A percentile compares a stretch with the other conserved stretches of the same genome.
Conservation (phyloP, 2,888 invertebrate genomes). For the Microctonus brassicae region DNA sequence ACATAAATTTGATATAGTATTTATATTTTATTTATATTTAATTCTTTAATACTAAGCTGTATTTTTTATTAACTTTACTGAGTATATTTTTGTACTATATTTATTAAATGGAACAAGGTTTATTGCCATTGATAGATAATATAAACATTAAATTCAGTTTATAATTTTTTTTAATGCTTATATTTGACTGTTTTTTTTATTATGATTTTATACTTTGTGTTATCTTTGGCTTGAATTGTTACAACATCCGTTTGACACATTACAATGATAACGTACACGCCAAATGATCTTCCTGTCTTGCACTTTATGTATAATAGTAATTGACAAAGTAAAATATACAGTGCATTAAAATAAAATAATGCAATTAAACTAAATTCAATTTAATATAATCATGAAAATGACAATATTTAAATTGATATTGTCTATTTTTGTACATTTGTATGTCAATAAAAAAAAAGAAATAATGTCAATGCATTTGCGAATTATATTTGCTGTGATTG, state of each 20-base stretch:
- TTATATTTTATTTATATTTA: background rate
- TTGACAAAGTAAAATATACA: background rate
- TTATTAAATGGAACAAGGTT: background rate
- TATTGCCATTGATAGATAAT: background rate
- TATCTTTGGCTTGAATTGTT: slow-evolving; percentile 4
- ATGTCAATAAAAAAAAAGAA: background rate
- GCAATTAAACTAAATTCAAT: background rate
- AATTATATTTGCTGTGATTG: background rate
- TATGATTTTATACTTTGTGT: background rate
- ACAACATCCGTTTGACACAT: slow-evolving; percentile 25
- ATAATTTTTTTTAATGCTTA: background rate
- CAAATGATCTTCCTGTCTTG: slow-evolving; percentile 17
- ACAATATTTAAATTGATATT: background rate
- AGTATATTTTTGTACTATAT: background rate
- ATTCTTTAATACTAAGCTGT: background rate
- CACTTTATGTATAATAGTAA: slow-evolving; percentile 8
- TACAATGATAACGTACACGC: slow-evolving; percentile 19
- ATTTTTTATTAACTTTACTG: background rate
- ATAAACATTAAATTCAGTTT: background rate
- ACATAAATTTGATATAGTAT: background rate
- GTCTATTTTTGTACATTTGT: background rate
- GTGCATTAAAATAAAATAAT: background rate
- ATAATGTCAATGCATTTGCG: background rate
- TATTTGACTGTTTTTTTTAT: background rate
- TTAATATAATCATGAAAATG: background rate